These are phyloP conservation scores for Helostoma temminkii DNA, from an alignment of 2,797 vertebrate genomes.

Conservation along the genomic window DNA sequence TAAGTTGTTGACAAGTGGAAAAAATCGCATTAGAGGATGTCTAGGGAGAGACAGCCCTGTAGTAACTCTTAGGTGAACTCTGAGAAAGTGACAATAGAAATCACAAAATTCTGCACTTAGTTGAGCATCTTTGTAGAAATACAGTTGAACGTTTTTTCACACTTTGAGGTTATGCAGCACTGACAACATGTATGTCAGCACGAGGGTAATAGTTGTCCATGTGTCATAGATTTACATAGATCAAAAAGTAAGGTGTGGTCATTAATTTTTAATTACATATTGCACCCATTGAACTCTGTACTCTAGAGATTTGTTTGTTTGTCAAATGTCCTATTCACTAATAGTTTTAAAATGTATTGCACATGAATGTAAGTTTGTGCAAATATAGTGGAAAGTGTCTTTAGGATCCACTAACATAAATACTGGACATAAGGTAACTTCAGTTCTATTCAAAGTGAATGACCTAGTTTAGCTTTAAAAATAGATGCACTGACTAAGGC, in stretches of 20 bases:
- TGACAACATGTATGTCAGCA: too few species aligned
- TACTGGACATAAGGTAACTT: not conserved
- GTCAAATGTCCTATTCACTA: not conserved
- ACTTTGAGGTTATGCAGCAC: too few species aligned
- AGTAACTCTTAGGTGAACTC: not conserved
- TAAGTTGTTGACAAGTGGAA: conserved; percentile 46
- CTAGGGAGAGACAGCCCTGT: conserved; percentile 1
- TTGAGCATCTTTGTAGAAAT: not conserved
- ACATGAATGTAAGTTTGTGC: not conserved
- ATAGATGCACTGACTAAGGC: not conserved
- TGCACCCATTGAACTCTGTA: too few species aligned
- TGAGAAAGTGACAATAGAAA: not conserved
- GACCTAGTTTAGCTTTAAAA: conserved; percentile 2
- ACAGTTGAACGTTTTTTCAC: not conserved
- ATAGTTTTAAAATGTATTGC: not conserved
- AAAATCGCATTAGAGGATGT: conserved; percentile 45
- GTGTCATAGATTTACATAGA: conserved; percentile 13
- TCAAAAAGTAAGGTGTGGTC: conserved; percentile 5
- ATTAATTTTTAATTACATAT: conserved; percentile 5
- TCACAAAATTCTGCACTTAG: not conserved
- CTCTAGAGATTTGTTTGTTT: conserved; percentile 10
- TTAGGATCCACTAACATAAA: conserved; percentile 13
- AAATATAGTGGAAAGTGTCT: not conserved
- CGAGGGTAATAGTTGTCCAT: too few species aligned
- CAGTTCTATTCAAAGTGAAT: not conserved